phyloP scores from a whole-genome alignment of 2,888 invertebrate species.

The Saturnia pavonia region DNA sequence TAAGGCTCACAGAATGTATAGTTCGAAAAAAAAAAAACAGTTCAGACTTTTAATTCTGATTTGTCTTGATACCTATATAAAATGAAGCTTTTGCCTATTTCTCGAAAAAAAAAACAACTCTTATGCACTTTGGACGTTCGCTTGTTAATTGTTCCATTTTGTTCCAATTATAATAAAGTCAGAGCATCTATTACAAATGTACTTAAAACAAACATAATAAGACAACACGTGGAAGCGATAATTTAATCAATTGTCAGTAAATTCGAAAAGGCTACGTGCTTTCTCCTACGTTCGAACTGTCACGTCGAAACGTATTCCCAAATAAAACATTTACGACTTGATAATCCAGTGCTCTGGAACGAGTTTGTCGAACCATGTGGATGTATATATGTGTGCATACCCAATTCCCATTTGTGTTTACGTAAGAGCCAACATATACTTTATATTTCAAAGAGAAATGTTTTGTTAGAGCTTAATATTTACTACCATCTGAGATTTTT shows the following conservation, averaged over 20 bases:
- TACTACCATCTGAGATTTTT: background rate
- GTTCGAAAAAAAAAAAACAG: too few relatives aligned
- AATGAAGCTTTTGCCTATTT: too few relatives aligned
- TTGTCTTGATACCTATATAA: too few relatives aligned
- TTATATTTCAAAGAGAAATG: conserved; percentile 11
- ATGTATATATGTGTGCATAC: background rate
- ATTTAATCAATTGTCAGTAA: background rate
- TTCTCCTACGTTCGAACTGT: conserved; percentile 7
- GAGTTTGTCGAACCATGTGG: conserved; percentile 17
- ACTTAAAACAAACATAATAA: background rate
- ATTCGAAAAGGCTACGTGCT: conserved; percentile 8
- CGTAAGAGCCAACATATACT: background rate
- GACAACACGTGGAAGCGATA: background rate
- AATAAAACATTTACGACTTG: conserved; percentile 18
- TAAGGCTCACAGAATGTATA: too few relatives aligned
- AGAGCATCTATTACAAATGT: background rate
- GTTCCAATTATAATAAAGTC: background rate
- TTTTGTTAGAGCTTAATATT: background rate
- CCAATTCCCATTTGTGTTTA: conserved; percentile 6
- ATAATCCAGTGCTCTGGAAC: conserved; percentile 15
- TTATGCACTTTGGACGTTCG: too few relatives aligned
- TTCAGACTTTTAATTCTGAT: too few relatives aligned
- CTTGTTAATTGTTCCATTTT: background rate
- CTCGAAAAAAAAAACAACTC: too few relatives aligned
- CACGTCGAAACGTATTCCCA: background rate